These are phyloP conservation scores for Drosophila ustulata DNA, from an alignment of 2,888 invertebrate species.

Conservation along the genomic window DNA sequence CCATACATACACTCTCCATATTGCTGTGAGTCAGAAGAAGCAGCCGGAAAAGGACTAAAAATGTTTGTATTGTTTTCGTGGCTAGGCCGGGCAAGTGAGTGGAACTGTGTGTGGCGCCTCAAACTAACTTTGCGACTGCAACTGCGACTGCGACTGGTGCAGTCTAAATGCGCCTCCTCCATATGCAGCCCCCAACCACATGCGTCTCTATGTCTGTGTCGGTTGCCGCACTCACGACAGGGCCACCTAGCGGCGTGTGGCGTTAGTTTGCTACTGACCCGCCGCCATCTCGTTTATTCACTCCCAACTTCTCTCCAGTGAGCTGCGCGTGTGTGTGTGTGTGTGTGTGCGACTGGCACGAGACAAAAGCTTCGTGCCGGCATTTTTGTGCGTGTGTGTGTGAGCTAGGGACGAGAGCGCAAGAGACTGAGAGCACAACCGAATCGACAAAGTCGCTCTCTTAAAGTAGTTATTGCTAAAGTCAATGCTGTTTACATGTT, in stretches of 20 bases:
- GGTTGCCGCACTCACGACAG: conserved; percentile 71
- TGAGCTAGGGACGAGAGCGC: conserved; percentile 35
- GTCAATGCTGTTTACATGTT: conserved; percentile 23
- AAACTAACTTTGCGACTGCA: conserved; percentile 50
- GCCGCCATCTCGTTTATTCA: conserved; percentile 57
- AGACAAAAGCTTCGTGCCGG: conserved; percentile 60
- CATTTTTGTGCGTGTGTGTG: conserved; percentile 33
- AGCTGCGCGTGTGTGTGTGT: conserved; percentile 15
- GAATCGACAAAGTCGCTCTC: conserved; percentile 22
- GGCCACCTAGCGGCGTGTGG: conserved; percentile 83
- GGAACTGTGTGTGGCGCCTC: conserved; percentile 12
- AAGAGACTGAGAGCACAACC: conserved; percentile 7
- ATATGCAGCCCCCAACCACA: conserved; percentile 47
- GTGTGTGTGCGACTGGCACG: conserved; percentile 39
- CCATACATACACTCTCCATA: conserved; percentile 11
- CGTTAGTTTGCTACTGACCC: conserved; percentile 82
- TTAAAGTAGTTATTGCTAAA: conserved; percentile 36
- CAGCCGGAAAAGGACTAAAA: conserved; percentile 40
- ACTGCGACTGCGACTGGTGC: conserved; percentile 50
- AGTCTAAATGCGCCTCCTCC: conserved; percentile 37
- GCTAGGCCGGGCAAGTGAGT: conserved; percentile 39
- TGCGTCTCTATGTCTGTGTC: conserved; percentile 57
- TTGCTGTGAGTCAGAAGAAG: conserved; percentile 31
- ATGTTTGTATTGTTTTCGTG: conserved; percentile 40
- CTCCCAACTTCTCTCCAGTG: conserved; percentile 53